Percentiles rank a stretch among this genome's conserved stretches.
phyloP scores from a whole-genome alignment of 2,797 vertebrate genomes.

The Spondyliosoma cantharus region DNA sequence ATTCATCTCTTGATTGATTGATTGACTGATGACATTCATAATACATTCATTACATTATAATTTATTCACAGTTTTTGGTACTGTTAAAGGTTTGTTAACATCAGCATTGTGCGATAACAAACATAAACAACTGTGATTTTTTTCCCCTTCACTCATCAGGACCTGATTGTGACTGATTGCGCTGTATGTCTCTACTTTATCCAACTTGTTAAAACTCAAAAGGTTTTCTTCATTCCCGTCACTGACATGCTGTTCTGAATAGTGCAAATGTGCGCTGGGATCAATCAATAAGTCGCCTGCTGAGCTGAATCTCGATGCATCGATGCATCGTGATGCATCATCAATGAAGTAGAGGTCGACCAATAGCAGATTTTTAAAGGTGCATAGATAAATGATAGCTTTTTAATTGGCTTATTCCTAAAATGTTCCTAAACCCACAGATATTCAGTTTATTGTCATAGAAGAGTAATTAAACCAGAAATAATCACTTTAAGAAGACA shows the following conservation, averaged over 20 bases:
- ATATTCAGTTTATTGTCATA: too few species aligned
- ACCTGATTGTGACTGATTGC: slow-evolving; percentile 37
- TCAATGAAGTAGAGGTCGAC: too few species aligned
- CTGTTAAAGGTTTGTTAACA: slow-evolving; percentile 1
- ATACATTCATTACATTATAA: neutral
- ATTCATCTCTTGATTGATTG: neutral
- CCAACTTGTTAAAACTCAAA: neutral
- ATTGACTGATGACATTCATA: slow-evolving; percentile 14
- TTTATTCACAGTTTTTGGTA: neutral
- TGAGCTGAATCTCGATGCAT: neutral
- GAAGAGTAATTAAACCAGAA: too few species aligned
- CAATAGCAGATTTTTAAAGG: too few species aligned
- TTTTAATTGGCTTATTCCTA: too few species aligned
- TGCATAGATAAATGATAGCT: too few species aligned
- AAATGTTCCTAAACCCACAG: too few species aligned
- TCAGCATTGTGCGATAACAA: slow-evolving; percentile 5
- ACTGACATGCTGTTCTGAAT: neutral
- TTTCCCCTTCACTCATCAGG: slow-evolving; percentile 5
- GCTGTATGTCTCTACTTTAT: slow-evolving; percentile 6
- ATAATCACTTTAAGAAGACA: too few species aligned
- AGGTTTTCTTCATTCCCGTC: neutral
- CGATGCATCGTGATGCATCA: too few species aligned
- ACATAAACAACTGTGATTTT: neutral
- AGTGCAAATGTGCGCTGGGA: neutral
- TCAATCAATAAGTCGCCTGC: neutral